phyloP scores from a whole-genome alignment of 2,797 vertebrate species.

The Chaetodon trifasciatus region DNA sequence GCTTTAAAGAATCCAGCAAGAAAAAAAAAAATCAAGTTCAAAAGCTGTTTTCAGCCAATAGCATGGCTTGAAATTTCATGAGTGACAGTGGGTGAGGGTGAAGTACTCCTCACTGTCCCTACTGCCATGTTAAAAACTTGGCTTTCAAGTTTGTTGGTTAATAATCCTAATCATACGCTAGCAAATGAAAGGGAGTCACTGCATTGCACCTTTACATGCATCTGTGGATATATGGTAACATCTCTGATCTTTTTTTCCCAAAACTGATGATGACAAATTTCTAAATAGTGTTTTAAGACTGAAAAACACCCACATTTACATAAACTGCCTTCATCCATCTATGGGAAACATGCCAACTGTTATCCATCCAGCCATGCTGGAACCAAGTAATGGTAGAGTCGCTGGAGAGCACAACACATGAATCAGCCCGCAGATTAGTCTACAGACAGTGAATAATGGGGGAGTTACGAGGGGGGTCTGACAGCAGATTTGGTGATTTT shows the following conservation, averaged over 20 bases:
- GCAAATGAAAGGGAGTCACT: neutral
- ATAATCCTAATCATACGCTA: neutral
- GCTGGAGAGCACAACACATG: constrained; percentile 40
- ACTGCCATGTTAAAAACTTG: neutral
- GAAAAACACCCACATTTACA: constrained; percentile 22
- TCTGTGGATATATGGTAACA: neutral
- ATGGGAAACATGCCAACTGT: neutral
- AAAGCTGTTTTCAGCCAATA: constrained; percentile 14
- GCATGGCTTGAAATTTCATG: too few species aligned
- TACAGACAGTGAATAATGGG: constrained; percentile 49
- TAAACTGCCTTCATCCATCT: constrained; percentile 42
- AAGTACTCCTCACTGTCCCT: neutral
- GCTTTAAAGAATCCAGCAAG: neutral
- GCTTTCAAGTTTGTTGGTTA: neutral
- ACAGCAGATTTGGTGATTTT: constrained; percentile 31
- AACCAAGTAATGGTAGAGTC: constrained; percentile 33
- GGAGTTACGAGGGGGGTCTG: constrained; percentile 12
- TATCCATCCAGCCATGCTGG: constrained; percentile 42
- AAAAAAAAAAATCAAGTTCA: too few species aligned
- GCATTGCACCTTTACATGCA: neutral
- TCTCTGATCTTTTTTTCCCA: neutral
- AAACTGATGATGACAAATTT: constrained; percentile 15
- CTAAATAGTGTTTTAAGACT: constrained; percentile 23
- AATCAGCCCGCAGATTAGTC: constrained; percentile 51
- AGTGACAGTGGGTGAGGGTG: neutral